phyloP scores from a whole-genome alignment of 1,140 invertebrate genomes.

The Drosophila saltans region DNA sequence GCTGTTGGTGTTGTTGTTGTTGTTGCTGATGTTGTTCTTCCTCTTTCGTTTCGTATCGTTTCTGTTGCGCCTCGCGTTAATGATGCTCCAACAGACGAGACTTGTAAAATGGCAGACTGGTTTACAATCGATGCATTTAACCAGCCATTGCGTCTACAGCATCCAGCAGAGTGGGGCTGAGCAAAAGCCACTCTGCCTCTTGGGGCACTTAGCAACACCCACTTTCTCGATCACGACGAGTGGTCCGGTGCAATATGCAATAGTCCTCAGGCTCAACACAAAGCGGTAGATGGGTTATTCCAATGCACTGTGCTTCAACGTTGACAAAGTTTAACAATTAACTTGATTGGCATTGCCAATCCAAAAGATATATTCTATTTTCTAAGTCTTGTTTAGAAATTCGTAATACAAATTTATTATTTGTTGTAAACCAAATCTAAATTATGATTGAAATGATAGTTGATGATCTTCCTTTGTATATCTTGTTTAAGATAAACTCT shows the following conservation, averaged over 20 bases:
- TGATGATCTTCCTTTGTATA: too few species aligned
- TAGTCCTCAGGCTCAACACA: conserved; percentile 34
- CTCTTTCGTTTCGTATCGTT: conserved; percentile 25
- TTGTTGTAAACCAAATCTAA: too few species aligned
- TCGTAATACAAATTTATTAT: too few species aligned
- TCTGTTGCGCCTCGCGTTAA: conserved; percentile 54
- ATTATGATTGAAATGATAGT: too few species aligned
- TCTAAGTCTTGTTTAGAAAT: too few species aligned
- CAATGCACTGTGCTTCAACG: neutral
- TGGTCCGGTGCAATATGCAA: conserved; percentile 39
- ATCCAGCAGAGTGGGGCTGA: conserved; percentile 28
- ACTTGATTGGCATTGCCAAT: too few species aligned
- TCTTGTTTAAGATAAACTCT: too few species aligned
- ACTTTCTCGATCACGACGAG: conserved; percentile 75
- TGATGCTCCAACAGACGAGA: conserved; percentile 55
- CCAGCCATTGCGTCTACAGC: conserved; percentile 72
- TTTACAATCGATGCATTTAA: conserved; percentile 31
- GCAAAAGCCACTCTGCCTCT: neutral
- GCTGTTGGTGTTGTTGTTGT: conserved; percentile 48
- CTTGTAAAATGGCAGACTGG: conserved; percentile 79
- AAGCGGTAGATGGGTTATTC: conserved; percentile 6
- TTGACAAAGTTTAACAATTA: too few species aligned
- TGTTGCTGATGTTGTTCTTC: conserved; percentile 30
- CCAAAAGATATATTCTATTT: too few species aligned
- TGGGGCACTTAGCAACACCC: conserved; percentile 77